Evolutionary conservation across 1,140 invertebrate species (phyloP).

Genomic region (Tetramorium simillimum): DNA sequence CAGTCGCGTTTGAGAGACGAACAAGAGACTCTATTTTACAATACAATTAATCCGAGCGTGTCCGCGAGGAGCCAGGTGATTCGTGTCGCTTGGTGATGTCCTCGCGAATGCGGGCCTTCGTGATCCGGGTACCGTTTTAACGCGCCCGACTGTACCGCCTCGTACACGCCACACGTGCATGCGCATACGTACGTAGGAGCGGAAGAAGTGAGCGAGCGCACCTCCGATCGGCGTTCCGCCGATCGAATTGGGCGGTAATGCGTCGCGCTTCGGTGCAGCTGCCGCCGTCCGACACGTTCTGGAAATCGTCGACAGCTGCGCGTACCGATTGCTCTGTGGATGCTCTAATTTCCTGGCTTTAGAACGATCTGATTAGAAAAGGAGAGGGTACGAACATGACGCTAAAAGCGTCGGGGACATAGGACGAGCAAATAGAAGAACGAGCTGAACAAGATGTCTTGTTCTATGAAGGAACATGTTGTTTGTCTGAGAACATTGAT

Average conservation of each 20-base stretch:
- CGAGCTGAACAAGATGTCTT: not conserved
- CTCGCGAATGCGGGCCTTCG: not conserved
- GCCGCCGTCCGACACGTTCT: not conserved
- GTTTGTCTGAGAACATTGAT: not conserved
- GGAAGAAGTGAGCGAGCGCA: not conserved
- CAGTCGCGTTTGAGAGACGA: too few species aligned
- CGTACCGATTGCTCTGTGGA: not conserved
- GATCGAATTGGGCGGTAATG: conserved; percentile 42
- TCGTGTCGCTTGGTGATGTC: not conserved
- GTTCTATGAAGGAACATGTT: not conserved
- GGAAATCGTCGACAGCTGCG: conserved; percentile 33
- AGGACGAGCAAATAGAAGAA: not conserved
- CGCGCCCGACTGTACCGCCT: not conserved
- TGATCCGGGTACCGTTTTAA: not conserved
- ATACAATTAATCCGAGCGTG: not conserved
- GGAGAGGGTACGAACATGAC: not conserved
- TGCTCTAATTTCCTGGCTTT: not conserved
- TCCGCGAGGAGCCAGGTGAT: not conserved
- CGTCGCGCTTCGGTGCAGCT: conserved; percentile 5
- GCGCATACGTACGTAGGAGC: not conserved
- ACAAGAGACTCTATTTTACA: not conserved
- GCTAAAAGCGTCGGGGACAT: not conserved
- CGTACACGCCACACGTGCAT: not conserved
- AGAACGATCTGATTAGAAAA: not conserved
- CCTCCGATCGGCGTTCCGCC: not conserved